Base-by-base conservation (phyloP, 2,113 vertebrate genomes). In the Uria lomvia region DNA sequence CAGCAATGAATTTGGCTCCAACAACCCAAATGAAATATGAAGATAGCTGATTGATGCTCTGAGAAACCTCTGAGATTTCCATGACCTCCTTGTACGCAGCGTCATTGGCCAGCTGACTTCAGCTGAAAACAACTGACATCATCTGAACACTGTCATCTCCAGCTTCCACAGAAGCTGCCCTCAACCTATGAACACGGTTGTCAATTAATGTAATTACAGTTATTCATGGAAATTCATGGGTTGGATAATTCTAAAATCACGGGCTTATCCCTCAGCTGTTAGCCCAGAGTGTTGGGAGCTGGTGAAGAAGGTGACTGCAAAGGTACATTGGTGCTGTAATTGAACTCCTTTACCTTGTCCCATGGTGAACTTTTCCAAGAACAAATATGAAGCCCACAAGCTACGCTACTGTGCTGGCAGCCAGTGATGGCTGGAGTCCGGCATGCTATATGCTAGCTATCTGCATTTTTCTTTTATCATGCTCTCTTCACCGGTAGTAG, bases 81-180 rank as follows among this genome's bases (percentile, higher is more conserved):
- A 2, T 5, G 13, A 52, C 3, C 36, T 87, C n/a, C 38, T 50
- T 78, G 63, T 42, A 32, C 0, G 0, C 36, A 8, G 55, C 20
- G 21, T 45, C 26, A 5, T 3, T 76, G 71, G 21, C 49, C 42
- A 21, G 7, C 49, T 82, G 70, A 30, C 50, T 88, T 70, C 5
- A 45, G 40, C 23, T 90, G 90, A 53, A 72, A 63, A 45, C 40
- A 60, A 1, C 27, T 40, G 59, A 55, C 17, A 24, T 71, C 29
- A 27, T 40, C 47, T 50, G 32, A 84, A 43, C 52, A 8, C 68
- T 20, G 24, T 52, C 72, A 40, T 24, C 55, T 38, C 81, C 52
- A 47, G 26, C 65, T 62, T 63, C 34, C 56, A 9, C 30, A 3
- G 65, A 86, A 86, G 3, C 68, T 86, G 38, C 68, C 47, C 47